Evolutionary conservation across 1,140 invertebrate species (phyloP), one percentile per base, ranked within the genome.

Genomic region (Ceratina japonica): DNA sequence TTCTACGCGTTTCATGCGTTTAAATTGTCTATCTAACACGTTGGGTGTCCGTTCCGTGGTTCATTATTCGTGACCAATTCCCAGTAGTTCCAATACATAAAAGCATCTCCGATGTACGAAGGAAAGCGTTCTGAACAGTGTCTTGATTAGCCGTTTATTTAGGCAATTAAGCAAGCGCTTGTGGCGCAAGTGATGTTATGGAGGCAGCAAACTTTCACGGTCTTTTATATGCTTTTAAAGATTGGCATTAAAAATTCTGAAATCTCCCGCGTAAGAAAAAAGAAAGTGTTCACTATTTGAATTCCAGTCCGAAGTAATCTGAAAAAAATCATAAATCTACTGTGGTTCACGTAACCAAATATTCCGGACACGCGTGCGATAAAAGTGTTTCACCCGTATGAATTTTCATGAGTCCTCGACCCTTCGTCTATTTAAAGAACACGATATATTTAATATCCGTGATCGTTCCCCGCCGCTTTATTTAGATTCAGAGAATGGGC

Each of bases 111-210:
- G 10, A 20, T 0, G n/a, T 61, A 16, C 4, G 13, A 16, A 56
- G 10, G n/a, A 16, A 56, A 56, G n/a, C 12, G 15, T 70, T 51
- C 58, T 31, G 22, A 13, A 0, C n/a, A 1, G 5, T 27, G n/a
- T n/a, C 1, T 52, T 52, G 8, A 44, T 70, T 51, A 70, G 24
- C 16, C 18, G 44, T 76, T 76, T 61, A 49, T 59, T 49, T 31
- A 52, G 27, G 44, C 24, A 71, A 71, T 62, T 71, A 71, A 44
- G 3, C 27, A 22, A 37, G 3, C 1, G 10, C n/a, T 8, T 37
- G 20, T 31, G 13, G 13, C 15, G 20, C 20, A 44, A n/a, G 12
- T n/a, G 58, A 61, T 22, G 15, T 37, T 20, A 65, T 22, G 18
- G 7, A 44, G 20, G 13, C 49, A 24, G 7, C 1, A n/a, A 51